Evolutionary conservation across 2,113 vertebrate species (phyloP).

Genomic region (Murina feae): DNA sequence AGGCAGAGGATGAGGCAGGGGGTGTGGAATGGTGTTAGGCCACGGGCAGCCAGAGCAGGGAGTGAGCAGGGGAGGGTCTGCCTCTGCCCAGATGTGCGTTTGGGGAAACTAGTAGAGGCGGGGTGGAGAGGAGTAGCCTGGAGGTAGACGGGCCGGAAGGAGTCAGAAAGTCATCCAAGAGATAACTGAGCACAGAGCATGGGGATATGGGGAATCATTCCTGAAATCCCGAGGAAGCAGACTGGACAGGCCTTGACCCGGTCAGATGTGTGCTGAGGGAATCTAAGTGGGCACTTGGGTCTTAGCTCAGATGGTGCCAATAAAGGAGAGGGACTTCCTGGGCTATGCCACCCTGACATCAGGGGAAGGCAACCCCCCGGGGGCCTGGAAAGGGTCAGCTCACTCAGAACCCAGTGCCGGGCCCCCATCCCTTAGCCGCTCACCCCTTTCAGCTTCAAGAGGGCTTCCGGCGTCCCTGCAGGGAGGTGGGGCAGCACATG

Average conservation of each 20-base stretch:
- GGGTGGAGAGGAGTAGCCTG: neutral
- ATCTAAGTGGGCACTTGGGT: fast-evolving
- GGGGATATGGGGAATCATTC: fast-evolving
- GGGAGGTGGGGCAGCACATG: fast-evolving
- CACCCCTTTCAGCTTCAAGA: conserved; percentile 69
- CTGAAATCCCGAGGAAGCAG: neutral
- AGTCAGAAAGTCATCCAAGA: neutral
- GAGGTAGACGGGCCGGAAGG: too few relatives aligned
- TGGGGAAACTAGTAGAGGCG: neutral
- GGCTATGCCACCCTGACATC: neutral
- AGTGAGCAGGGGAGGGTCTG: neutral
- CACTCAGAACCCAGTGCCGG: neutral
- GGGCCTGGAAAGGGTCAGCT: neutral
- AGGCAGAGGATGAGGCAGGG: neutral
- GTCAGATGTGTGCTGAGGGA: neutral
- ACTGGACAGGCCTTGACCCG: neutral
- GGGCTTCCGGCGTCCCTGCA: neutral
- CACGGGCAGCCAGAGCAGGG: neutral
- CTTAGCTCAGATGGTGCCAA: neutral
- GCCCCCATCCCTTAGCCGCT: neutral
- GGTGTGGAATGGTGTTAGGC: neutral
- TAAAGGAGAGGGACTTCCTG: neutral
- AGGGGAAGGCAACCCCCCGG: fast-evolving
- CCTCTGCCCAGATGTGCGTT: neutral
- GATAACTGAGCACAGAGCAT: neutral